These are phyloP conservation scores for Pinna nobilis DNA, from an alignment of 1,140 invertebrate genomes.

Conservation along the genomic window DNA sequence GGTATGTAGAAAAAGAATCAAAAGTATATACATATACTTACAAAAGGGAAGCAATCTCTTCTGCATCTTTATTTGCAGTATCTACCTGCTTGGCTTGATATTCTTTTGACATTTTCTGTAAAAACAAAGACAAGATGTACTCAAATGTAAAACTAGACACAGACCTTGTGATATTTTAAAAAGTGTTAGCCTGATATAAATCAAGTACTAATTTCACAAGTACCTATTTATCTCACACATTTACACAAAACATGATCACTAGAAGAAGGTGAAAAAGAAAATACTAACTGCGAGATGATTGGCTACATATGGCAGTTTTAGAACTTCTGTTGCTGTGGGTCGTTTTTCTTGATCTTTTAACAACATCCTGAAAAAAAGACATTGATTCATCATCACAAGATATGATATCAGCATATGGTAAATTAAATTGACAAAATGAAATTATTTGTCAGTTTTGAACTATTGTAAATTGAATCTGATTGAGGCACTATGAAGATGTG, in stretches of 20 bases:
- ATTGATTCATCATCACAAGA: too few relatives aligned
- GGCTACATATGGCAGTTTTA: conserved; percentile 66
- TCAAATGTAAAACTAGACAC: background rate
- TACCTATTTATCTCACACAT: too few relatives aligned
- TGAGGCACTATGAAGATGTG: too few relatives aligned
- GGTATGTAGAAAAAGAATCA: too few relatives aligned
- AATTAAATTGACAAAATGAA: too few relatives aligned
- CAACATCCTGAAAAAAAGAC: conserved; percentile 66
- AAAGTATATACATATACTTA: conserved; percentile 48
- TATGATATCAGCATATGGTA: too few relatives aligned
- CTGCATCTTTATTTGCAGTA: conserved; percentile 57
- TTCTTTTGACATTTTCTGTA: conserved; percentile 67
- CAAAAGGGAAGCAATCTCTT: conserved; percentile 64
- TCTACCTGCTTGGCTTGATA: conserved; percentile 57
- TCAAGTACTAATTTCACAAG: too few relatives aligned
- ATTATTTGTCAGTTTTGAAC: too few relatives aligned
- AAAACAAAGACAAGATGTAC: conserved; percentile 23
- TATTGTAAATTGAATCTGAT: too few relatives aligned
- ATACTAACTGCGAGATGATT: conserved; percentile 68
- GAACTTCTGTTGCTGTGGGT: conserved; percentile 70
- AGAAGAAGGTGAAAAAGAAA: background rate
- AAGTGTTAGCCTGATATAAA: too few relatives aligned
- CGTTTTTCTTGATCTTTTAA: conserved; percentile 70
- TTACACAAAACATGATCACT: background rate
- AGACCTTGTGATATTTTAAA: background rate